These are phyloP conservation scores for Drosophila heteroneura DNA, from an alignment of 2,888 invertebrate species.

Conservation along the genomic window DNA sequence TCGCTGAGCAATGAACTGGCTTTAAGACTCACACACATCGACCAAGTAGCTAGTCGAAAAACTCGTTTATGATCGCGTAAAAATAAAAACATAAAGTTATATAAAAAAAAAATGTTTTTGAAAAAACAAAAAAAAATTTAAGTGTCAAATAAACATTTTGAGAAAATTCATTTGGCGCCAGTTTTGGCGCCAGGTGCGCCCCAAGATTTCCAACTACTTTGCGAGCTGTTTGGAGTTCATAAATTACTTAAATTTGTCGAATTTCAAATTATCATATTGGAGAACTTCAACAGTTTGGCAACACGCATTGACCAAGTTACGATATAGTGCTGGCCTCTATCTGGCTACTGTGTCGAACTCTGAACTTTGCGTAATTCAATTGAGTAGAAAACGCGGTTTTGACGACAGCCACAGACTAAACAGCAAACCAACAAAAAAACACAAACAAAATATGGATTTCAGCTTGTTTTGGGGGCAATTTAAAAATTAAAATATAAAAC, in stretches of 20 bases:
- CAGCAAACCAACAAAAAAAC: neutral
- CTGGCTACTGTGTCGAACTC: constrained; percentile 52
- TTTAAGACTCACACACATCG: constrained; percentile 33
- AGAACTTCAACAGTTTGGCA: constrained; percentile 45
- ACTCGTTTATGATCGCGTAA: constrained; percentile 48
- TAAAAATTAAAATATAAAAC: neutral
- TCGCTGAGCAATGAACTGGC: constrained; percentile 60
- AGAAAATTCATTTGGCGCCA: constrained; percentile 68
- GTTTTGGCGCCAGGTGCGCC: constrained; percentile 51
- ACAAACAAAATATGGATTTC: constrained; percentile 2
- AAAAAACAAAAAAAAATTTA: neutral
- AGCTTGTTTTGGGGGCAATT: constrained; percentile 16
- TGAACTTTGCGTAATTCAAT: constrained; percentile 64
- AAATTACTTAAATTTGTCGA: constrained; percentile 55
- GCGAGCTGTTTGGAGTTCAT: constrained; percentile 36
- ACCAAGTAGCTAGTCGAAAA: constrained; percentile 17
- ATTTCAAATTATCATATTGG: constrained; percentile 57
- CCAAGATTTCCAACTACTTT: constrained; percentile 25
- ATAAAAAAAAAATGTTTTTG: neutral
- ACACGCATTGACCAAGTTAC: constrained; percentile 26
- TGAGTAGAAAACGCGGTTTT: constrained; percentile 14
- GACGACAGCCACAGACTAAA: constrained; percentile 10
- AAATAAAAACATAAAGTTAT: neutral
- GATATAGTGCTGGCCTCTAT: constrained; percentile 5
- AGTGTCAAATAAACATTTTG: constrained; percentile 66